These are phyloP conservation scores for Labeo rohita DNA, from an alignment of 2,113 vertebrate genomes.

Conservation along the genomic window DNA sequence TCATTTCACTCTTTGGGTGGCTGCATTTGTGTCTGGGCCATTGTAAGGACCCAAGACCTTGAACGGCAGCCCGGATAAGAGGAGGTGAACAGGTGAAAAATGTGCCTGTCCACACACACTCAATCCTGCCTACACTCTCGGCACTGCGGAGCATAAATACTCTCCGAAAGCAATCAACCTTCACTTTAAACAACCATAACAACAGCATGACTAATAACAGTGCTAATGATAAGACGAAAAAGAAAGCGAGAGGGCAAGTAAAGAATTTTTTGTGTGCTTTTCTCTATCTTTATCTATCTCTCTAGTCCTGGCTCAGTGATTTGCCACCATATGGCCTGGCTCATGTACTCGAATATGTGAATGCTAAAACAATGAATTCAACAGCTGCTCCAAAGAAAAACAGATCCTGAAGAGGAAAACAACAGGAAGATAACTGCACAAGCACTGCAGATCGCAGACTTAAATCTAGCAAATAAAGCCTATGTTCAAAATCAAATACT, in stretches of 20 bases:
- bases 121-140: slow-evolving; percentile 44
- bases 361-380: slow-evolving; percentile 48
- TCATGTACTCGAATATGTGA: slow-evolving; percentile 53
- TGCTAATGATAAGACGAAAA: slow-evolving; percentile 26
- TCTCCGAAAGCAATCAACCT: slow-evolving; percentile 37
- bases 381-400: slow-evolving; percentile 48
- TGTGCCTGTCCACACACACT: slow-evolving; percentile 54
- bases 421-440: slow-evolving; percentile 46
- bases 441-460: slow-evolving; percentile 25
- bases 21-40: slow-evolving; percentile 38
- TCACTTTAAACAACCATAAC: slow-evolving; percentile 39
- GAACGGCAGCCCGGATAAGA: slow-evolving; percentile 45
- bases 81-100: slow-evolving; percentile 55
- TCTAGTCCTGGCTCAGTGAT: slow-evolving; percentile 16
- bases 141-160: slow-evolving; percentile 50
- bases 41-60: slow-evolving; percentile 48
- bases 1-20: neutral
- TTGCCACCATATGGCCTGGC: slow-evolving; percentile 56
- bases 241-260: neutral
- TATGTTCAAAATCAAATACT: neutral
- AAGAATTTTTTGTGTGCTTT: slow-evolving; percentile 14
- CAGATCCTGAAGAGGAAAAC: slow-evolving; percentile 45
- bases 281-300: slow-evolving; percentile 31
- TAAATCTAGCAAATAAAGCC: slow-evolving; percentile 20
- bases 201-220: slow-evolving; percentile 38